Conservation (phyloP, 2,113 vertebrate genomes). For the Apodemus sylvaticus region DNA sequence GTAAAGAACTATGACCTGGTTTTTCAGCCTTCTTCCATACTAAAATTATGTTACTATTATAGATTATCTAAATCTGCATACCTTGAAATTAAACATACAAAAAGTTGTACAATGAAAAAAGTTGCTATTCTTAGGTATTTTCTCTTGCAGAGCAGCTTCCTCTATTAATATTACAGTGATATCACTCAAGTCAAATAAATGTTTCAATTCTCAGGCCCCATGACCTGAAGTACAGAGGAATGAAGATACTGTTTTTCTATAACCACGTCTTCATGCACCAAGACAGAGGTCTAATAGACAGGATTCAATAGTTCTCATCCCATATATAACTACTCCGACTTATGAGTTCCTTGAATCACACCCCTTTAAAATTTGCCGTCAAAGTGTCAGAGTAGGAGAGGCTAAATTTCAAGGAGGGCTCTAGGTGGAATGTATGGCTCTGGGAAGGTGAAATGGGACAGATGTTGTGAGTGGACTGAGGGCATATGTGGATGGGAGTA, state of each 20-base stretch:
- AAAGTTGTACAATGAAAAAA: neutral
- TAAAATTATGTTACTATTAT: slow-evolving; percentile 18
- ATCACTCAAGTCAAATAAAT: neutral
- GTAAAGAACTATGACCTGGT: neutral
- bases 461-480: neutral
- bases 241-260: neutral
- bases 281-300: neutral
- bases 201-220: neutral
- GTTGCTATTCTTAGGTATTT: neutral
- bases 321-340: neutral
- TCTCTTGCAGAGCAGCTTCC: neutral
- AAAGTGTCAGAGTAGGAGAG: neutral
- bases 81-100: slow-evolving; percentile 2
- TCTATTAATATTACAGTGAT: slow-evolving; percentile 4
- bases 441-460: neutral
- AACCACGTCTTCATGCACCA: neutral
- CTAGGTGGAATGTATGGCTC: neutral
- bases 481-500: neutral
- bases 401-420: neutral
- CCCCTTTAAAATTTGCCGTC: neutral
- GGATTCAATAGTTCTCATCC: neutral
- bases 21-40: slow-evolving; percentile 14
- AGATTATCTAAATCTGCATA: slow-evolving; percentile 35
- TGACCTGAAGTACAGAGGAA: neutral
- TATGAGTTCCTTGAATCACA: neutral